A percentile compares a stretch with the other conserved stretches of the same genome.
phyloP scores from a whole-genome alignment of 2,888 invertebrate species.

The Microplitis deprimator region DNA sequence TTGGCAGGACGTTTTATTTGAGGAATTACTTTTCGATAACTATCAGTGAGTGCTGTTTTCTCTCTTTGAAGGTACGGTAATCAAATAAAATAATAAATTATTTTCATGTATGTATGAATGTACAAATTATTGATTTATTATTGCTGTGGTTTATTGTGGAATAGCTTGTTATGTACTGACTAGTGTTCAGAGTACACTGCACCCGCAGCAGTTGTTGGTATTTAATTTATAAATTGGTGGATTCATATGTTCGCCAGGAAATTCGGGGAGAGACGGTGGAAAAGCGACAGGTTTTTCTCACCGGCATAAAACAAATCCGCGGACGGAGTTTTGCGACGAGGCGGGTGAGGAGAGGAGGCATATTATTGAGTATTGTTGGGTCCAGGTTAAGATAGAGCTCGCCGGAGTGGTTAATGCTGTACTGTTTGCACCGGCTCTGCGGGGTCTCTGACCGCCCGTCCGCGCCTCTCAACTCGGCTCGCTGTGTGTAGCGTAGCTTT shows the following conservation, averaged over 20 bases:
- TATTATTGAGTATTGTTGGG: conserved; percentile 61
- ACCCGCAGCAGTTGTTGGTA: no score
- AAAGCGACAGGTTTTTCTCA: not conserved
- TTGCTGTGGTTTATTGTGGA: no score
- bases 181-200: no score
- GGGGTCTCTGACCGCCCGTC: conserved; percentile 72
- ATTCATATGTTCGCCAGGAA: no score
- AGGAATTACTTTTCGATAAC: not conserved
- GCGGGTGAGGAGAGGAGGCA: conserved; percentile 5
- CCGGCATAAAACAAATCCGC: not conserved
- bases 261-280: no score
- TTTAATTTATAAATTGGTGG: no score
- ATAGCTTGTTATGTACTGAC: no score
- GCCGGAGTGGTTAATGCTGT: conserved; percentile 67
- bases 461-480: conserved; percentile 69
- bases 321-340: not conserved
- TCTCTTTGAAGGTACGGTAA: not conserved
- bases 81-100: not conserved
- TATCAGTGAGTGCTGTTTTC: not conserved
- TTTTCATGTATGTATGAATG: no score
- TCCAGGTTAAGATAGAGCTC: conserved; percentile 59
- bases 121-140: no score
- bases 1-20: not conserved
- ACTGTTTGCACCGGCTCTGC: conserved; percentile 69
- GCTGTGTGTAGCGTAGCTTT: not conserved